Conservation (phyloP, 2,888 invertebrate species). For the Anthrax anthrax region DNA sequence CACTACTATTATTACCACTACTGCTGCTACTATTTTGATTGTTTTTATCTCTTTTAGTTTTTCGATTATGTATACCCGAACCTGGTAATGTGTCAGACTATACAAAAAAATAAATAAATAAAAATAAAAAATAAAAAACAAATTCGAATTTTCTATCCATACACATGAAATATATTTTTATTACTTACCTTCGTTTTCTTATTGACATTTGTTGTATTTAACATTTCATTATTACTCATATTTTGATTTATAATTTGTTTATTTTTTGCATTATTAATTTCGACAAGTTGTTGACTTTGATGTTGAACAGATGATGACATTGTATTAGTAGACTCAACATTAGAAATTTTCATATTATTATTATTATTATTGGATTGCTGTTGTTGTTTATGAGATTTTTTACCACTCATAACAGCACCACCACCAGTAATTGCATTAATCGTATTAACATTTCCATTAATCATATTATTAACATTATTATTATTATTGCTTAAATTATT, state of each 20-base stretch:
- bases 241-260: conserved; percentile 2
- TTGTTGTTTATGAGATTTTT: not conserved
- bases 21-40: conserved; percentile 1
- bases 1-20: not conserved
- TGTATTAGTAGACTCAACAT: too few species aligned
- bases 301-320: conserved; percentile 4
- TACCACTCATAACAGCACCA: not conserved
- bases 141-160: too few species aligned
- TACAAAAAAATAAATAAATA: not conserved
- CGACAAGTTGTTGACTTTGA: conserved; percentile 9
- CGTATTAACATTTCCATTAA: not conserved
- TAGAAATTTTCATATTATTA: conserved; percentile 4
- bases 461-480: conserved; percentile 3
- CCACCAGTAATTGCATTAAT: not conserved
- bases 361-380: not conserved
- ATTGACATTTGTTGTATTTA: not conserved
- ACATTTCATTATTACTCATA: conserved; percentile 8
- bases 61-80: conserved; percentile 4
- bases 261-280: conserved; percentile 12
- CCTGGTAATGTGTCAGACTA: conserved; percentile 1
- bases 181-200: conserved; percentile 1
- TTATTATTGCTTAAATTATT: conserved; percentile 3
- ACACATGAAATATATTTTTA: too few species aligned
- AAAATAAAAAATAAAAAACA: not conserved
- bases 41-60: conserved; percentile 12